phyloP scores from a whole-genome alignment of 2,888 invertebrate species.

The Drosophila anomelani region DNA sequence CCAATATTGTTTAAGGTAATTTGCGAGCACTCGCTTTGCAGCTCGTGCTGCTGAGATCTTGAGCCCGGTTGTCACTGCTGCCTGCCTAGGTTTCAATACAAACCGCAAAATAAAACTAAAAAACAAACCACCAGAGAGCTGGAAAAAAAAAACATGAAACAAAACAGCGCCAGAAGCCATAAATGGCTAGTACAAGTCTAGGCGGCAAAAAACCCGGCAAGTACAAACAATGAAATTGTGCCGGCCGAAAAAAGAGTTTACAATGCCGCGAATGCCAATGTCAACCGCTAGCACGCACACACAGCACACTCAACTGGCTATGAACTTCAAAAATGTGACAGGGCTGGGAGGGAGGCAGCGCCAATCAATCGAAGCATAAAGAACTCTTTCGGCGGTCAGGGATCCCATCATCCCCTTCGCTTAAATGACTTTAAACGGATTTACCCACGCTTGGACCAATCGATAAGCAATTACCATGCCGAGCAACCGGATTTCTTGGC shows the following conservation, averaged over 20 bases:
- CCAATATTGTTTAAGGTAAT: conserved; percentile 67
- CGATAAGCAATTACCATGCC: conserved; percentile 38
- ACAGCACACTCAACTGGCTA: neutral
- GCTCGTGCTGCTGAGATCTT: conserved; percentile 23
- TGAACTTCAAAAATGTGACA: conserved; percentile 16
- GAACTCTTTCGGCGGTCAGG: conserved; percentile 10
- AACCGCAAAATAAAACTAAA: conserved; percentile 56
- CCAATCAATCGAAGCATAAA: conserved; percentile 14
- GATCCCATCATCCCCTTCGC: neutral
- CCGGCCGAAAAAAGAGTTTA: conserved; percentile 57
- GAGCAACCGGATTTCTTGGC: conserved; percentile 42
- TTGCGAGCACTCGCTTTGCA: conserved; percentile 55
- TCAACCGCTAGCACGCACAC: conserved; percentile 35
- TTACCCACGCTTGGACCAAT: conserved; percentile 19
- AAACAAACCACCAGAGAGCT: conserved; percentile 1
- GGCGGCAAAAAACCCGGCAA: conserved; percentile 60
- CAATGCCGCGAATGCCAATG: conserved; percentile 75
- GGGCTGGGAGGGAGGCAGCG: neutral
- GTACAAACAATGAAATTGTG: conserved; percentile 53
- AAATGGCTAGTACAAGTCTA: conserved; percentile 79
- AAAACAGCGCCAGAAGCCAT: conserved; percentile 69
- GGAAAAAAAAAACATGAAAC: conserved; percentile 2
- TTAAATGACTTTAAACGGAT: conserved; percentile 8
- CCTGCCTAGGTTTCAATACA: conserved; percentile 53
- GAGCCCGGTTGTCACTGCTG: conserved; percentile 28